A percentile compares a stretch with the other conserved stretches of the same genome.
phyloP scores from a whole-genome alignment of 2,797 vertebrate genomes.

The Meriones psammophilus region DNA sequence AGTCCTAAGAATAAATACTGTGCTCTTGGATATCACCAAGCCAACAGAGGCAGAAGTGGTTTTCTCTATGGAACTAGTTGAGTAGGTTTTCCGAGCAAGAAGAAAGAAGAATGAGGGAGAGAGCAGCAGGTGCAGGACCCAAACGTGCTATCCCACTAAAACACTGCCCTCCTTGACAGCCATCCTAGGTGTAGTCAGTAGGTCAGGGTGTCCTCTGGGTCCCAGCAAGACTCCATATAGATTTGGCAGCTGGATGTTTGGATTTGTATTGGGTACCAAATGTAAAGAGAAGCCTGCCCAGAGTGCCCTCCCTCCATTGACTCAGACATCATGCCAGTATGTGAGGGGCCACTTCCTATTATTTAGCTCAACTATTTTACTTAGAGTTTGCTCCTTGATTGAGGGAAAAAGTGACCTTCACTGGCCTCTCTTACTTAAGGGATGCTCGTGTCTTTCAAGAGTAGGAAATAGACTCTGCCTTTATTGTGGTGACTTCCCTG shows the following conservation, averaged over 20 bases:
- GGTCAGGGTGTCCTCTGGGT: not conserved
- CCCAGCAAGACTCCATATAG: not conserved
- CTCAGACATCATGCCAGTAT: not conserved
- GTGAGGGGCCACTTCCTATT: not conserved
- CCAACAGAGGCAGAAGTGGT: not conserved
- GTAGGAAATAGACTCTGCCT: not conserved
- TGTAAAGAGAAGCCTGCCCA: not conserved
- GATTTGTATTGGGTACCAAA: not conserved
- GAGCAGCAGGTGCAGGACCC: too few relatives aligned
- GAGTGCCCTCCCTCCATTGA: not conserved
- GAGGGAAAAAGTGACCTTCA: not conserved
- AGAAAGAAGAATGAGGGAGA: not conserved
- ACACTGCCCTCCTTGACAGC: not conserved
- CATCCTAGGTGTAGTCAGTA: not conserved
- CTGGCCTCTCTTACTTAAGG: not conserved
- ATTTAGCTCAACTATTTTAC: slow-evolving; percentile 17
- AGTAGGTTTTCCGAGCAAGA: slow-evolving; percentile 47
- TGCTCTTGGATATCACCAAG: not conserved
- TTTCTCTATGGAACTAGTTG: not conserved
- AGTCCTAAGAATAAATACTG: not conserved
- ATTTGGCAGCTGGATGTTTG: not conserved
- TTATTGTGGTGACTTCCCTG: not conserved
- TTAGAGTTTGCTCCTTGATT: not conserved
- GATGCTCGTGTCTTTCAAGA: not conserved
- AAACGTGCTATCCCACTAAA: not conserved